phyloP scores from a whole-genome alignment of 2,113 vertebrate species.

The Corynorhinus townsendii region DNA sequence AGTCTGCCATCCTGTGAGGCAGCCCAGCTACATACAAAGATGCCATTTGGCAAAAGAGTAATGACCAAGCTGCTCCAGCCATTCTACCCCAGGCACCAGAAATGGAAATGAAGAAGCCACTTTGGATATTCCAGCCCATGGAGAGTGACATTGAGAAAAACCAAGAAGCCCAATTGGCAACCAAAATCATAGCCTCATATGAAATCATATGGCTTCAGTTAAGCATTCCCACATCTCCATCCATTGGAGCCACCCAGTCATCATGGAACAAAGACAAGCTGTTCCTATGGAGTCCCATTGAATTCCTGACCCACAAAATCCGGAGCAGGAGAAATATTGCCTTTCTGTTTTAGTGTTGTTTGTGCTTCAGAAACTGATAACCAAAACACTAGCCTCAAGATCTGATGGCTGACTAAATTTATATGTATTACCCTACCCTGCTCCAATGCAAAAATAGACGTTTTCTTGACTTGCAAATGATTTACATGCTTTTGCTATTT shows the following conservation, averaged over 20 bases:
- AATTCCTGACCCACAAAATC: not conserved
- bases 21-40: not conserved
- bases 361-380: not conserved
- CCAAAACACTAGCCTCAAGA: not conserved
- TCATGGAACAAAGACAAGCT: not conserved
- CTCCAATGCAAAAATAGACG: not conserved
- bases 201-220: not conserved
- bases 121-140: not conserved
- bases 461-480: not conserved
- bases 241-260: not conserved
- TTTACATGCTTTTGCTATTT: not conserved
- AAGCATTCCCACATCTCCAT: not conserved
- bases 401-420: not conserved
- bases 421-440: not conserved
- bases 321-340: not conserved
- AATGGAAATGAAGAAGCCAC: not conserved
- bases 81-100: not conserved
- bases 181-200: not conserved
- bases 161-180: not conserved
- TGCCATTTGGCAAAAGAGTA: fast-evolving
- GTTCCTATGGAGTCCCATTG: not conserved
- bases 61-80: not conserved
- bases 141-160: not conserved
- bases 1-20: not conserved
- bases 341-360: not conserved